Evolutionary conservation across 2,888 invertebrate genomes (phyloP).

Genomic region (Cheiracanthium punctorium): DNA sequence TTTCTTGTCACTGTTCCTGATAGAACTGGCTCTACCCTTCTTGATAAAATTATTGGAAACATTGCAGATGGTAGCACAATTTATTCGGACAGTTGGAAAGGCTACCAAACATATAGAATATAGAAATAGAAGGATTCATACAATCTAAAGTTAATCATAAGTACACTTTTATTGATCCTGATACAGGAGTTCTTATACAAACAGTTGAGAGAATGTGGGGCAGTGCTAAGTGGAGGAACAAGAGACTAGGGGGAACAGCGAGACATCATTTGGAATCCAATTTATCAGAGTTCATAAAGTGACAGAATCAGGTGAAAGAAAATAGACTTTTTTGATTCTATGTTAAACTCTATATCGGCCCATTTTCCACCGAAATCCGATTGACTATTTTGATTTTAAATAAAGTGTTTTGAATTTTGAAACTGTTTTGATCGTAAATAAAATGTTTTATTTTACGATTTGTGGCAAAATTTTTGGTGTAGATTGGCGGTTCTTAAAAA

Average conservation of each 20-base stretch:
- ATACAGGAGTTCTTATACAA: slow-evolving; percentile 63
- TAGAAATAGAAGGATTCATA: neutral
- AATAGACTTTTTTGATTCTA: too few species aligned
- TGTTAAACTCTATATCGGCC: too few species aligned
- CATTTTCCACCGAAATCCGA: too few species aligned
- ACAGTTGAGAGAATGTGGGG: slow-evolving; percentile 59
- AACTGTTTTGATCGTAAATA: too few species aligned
- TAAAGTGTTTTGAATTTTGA: too few species aligned
- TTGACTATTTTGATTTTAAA: too few species aligned
- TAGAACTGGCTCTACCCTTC: neutral
- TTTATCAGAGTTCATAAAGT: neutral
- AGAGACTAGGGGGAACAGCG: neutral
- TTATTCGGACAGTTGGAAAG: slow-evolving; percentile 39
- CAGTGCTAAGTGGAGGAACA: slow-evolving; percentile 23
- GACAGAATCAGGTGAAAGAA: neutral
- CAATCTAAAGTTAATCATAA: neutral
- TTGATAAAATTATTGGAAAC: neutral
- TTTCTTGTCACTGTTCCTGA: neutral
- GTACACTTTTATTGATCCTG: neutral
- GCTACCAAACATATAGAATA: slow-evolving; percentile 22
- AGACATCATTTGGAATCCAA: neutral
- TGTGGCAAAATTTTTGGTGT: too few species aligned
- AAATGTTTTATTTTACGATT: too few species aligned
- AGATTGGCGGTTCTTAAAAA: too few species aligned
- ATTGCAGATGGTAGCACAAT: slow-evolving; percentile 9